phyloP scores from a whole-genome alignment of 2,113 vertebrate species.

The Pteropus alecto region DNA sequence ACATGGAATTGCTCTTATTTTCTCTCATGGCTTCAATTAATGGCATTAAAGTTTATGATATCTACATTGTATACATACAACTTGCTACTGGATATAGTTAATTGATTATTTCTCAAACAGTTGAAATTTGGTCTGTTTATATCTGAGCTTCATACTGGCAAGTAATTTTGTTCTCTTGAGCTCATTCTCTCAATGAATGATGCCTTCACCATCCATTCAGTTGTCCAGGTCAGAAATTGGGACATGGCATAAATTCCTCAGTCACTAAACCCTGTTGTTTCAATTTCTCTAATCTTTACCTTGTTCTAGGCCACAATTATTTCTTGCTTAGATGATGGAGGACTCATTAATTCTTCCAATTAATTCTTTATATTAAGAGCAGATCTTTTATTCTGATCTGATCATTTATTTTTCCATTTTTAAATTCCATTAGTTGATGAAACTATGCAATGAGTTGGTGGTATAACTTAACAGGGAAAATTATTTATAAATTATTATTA shows the following conservation, averaged over 20 bases:
- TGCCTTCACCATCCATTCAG: neutral
- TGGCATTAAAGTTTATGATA: neutral
- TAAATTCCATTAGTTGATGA: neutral
- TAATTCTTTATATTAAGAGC: neutral
- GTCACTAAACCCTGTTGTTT: neutral
- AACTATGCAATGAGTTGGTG: neutral
- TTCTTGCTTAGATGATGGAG: neutral
- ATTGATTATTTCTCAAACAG: neutral
- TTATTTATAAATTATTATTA: constrained; percentile 23
- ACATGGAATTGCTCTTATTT: neutral
- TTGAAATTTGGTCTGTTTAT: neutral
- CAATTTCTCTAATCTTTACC: neutral
- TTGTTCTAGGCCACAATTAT: neutral
- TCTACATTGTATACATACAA: accelerated
- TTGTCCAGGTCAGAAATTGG: neutral
- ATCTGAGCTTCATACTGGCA: neutral
- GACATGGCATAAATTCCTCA: neutral
- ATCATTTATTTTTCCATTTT: neutral
- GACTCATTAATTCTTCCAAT: neutral
- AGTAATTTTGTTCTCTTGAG: neutral
- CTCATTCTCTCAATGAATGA: neutral
- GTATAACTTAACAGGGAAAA: neutral
- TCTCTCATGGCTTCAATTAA: neutral
- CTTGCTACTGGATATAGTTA: neutral
- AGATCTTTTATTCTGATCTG: neutral